Conservation (phyloP, 92 coral and sea anemone genomes). For the Desmophyllum pertusum region DNA sequence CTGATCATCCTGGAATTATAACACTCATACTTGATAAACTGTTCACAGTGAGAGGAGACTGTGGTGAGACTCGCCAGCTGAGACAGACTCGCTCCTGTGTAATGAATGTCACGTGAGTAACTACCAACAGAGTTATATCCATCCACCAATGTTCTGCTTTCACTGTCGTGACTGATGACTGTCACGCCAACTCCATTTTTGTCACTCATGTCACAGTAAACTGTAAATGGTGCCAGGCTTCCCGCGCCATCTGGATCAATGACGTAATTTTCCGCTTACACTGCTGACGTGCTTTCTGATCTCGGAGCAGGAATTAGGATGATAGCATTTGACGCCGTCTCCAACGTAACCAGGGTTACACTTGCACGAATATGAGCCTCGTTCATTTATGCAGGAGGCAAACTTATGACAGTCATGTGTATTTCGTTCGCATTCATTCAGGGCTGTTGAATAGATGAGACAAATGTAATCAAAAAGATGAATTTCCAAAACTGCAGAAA, state of each 20-base stretch:
- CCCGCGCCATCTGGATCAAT: slow-evolving; percentile 29
- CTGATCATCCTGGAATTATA: background rate
- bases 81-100: slow-evolving; percentile 49
- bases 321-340: no score
- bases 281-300: background rate
- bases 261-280: slow-evolving; percentile 21
- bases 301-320: slow-evolving; percentile 5
- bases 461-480: no score
- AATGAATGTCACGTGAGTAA: slow-evolving; percentile 33
- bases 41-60: slow-evolving; percentile 63
- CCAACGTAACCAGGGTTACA: no score
- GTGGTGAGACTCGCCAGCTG: slow-evolving; percentile 60
- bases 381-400: no score
- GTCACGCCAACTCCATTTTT: slow-evolving; percentile 56
- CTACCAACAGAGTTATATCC: background rate
- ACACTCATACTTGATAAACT: slow-evolving; percentile 70
- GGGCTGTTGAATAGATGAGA: no score
- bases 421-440: no score
- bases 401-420: no score
- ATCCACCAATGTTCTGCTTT: slow-evolving; percentile 13
- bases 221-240: slow-evolving; percentile 33
- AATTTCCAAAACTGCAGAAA: no score
- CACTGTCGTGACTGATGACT: slow-evolving; percentile 61
- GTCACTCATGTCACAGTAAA: slow-evolving; percentile 59
- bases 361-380: no score